Evolutionary conservation across 1,140 invertebrate genomes (phyloP).

Genomic region (Stratiolaelaps scimitus): DNA sequence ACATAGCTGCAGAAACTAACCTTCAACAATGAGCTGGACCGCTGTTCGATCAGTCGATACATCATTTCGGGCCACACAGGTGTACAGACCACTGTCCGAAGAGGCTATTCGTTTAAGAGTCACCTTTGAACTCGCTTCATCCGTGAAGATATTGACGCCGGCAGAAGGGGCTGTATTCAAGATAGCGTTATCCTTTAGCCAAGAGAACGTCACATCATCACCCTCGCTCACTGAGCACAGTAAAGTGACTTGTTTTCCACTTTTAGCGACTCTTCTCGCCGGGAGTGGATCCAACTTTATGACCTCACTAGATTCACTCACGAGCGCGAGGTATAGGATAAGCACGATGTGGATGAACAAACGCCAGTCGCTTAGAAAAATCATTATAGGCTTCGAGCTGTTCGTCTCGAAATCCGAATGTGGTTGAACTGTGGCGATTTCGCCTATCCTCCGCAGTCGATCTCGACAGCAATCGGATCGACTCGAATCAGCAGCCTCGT

Average conservation of each 20-base stretch:
- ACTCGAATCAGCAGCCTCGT: no score
- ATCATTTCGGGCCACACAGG: slow-evolving; percentile 8
- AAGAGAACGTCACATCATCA: slow-evolving; percentile 1
- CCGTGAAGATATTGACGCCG: background rate
- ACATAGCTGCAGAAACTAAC: slow-evolving; percentile 3
- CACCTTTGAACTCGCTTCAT: background rate
- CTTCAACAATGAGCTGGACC: background rate
- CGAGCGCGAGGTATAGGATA: no score
- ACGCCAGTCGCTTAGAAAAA: no score
- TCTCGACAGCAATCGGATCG: no score
- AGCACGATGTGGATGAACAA: no score
- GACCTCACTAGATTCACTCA: no score
- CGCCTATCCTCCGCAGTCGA: no score
- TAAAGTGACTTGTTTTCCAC: slow-evolving; percentile 1
- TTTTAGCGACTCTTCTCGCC: no score
- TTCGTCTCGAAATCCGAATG: no score
- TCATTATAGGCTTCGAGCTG: no score
- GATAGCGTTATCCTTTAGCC: background rate
- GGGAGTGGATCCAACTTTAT: no score
- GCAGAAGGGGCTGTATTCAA: background rate
- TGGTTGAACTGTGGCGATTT: no score
- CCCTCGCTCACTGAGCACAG: slow-evolving; percentile 11
- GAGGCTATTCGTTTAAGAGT: background rate
- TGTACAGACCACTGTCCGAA: background rate
- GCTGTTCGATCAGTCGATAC: background rate